Percentiles rank a stretch among this genome's conserved stretches.
Evolutionary conservation across 2,888 invertebrate species (phyloP).

Genomic region (Rhamnusium bicolor): DNA sequence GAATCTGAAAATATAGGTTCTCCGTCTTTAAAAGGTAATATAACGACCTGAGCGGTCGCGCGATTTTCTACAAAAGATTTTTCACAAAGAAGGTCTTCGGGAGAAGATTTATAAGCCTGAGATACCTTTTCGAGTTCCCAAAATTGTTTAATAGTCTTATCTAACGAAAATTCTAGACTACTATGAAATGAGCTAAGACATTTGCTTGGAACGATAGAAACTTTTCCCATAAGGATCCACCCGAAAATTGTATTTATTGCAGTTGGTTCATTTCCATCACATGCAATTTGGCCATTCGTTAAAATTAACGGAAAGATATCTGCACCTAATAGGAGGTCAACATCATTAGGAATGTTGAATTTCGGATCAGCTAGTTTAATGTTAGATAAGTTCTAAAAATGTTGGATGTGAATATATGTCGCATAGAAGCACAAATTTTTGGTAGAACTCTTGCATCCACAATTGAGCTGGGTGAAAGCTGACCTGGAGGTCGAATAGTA

Average conservation of each 20-base stretch:
- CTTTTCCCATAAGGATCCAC: constrained; percentile 9
- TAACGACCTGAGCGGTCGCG: too few species aligned
- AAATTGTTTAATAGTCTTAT: constrained; percentile 26
- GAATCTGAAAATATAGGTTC: too few species aligned
- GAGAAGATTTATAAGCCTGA: background rate
- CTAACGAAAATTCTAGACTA: background rate
- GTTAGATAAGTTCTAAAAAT: constrained; percentile 1
- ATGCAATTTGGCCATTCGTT: background rate
- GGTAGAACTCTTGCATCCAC: constrained; percentile 7
- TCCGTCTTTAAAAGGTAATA: too few species aligned
- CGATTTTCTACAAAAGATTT: too few species aligned
- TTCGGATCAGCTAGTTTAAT: constrained; percentile 26
- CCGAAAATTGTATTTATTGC: constrained; percentile 24
- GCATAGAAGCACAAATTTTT: constrained; percentile 18
- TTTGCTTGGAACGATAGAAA: too few species aligned
- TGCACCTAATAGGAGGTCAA: constrained; percentile 20
- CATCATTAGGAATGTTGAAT: constrained; percentile 2
- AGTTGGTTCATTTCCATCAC: background rate
- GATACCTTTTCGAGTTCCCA: constrained; percentile 36
- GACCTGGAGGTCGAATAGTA: background rate
- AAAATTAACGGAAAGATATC: constrained; percentile 19
- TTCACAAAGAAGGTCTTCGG: constrained; percentile 23
- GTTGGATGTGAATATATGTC: background rate
- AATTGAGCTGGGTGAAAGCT: background rate
- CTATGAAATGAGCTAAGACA: too few species aligned